Conservation (phyloP, 64 coral and sea anemone species). For the Hydrozoanthus tunicans region DNA sequence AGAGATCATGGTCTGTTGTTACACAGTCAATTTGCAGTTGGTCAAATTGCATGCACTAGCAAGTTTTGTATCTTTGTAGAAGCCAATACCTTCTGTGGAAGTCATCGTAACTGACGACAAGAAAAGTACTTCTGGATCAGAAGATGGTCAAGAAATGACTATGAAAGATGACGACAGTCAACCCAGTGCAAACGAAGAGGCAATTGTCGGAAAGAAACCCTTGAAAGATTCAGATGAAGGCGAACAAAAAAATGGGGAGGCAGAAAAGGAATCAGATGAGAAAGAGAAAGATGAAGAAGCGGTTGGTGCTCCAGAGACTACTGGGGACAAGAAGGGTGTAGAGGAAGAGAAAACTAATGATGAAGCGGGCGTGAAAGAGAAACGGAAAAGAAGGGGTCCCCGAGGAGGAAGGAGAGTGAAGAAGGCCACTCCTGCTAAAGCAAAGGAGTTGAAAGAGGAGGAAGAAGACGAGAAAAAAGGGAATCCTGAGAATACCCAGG, state of each 20-base stretch:
- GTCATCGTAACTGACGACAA: conserved; percentile 38
- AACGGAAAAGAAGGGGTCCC: conserved; percentile 9
- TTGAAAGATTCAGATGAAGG: conserved; percentile 14
- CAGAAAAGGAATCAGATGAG: not conserved
- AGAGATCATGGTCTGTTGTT: no score
- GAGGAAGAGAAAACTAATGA: not conserved
- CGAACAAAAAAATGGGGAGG: not conserved
- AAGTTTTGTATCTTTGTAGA: not conserved
- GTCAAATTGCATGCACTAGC: no score
- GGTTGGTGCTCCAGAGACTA: not conserved
- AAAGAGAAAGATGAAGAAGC: conserved; percentile 8
- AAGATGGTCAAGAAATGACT: conserved; percentile 1
- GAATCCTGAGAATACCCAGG: not conserved
- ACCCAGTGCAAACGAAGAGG: not conserved
- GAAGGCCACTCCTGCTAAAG: not conserved
- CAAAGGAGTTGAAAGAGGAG: conserved; percentile 19
- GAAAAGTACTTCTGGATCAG: not conserved
- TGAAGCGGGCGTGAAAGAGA: conserved; percentile 10
- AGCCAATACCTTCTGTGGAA: conserved; percentile 18
- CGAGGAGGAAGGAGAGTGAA: conserved; percentile 52
- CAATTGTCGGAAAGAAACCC: not conserved
- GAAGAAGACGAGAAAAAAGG: conserved; percentile 23
- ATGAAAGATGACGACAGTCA: not conserved
- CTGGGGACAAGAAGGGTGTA: not conserved
- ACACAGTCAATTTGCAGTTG: no score